Conservation (phyloP, 2,888 invertebrate species). For the Prenolepis imparis region DNA sequence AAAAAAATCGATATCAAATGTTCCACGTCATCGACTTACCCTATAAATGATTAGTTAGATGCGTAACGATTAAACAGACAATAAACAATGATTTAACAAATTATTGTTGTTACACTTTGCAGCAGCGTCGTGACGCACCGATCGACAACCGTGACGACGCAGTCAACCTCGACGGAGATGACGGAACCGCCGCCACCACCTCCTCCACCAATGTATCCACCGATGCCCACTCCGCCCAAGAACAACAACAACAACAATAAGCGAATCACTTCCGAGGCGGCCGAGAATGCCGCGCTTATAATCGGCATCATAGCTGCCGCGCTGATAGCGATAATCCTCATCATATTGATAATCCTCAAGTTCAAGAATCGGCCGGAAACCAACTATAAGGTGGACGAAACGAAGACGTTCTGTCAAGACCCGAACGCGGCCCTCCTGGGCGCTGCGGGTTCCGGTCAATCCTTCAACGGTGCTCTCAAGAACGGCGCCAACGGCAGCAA, state of each 20-base stretch:
- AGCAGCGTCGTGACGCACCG: conserved; percentile 81
- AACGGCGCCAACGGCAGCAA: conserved; percentile 83
- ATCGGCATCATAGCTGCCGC: conserved; percentile 97
- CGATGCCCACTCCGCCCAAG: conserved; percentile 83
- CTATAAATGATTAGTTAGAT: background rate
- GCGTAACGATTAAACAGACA: background rate
- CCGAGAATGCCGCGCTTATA: conserved; percentile 92
- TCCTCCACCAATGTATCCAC: conserved; percentile 83
- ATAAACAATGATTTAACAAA: background rate
- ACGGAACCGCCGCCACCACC: conserved; percentile 84
- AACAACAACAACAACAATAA: conserved; percentile 84
- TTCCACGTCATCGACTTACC: background rate
- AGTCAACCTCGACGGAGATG: conserved; percentile 82
- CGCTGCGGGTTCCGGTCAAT: conserved; percentile 86
- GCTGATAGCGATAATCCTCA: conserved; percentile 95
- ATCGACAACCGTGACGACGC: conserved; percentile 77
- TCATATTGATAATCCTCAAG: conserved; percentile 96
- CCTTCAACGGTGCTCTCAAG: conserved; percentile 84
- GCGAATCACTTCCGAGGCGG: conserved; percentile 90
- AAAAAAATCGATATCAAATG: background rate
- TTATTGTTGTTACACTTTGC: conserved; percentile 47
- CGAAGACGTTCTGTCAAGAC: conserved; percentile 92
- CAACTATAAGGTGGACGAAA: conserved; percentile 97
- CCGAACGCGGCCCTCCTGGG: conserved; percentile 93
- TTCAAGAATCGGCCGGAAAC: conserved; percentile 94